Base-by-base conservation (phyloP, 1,140 invertebrate genomes). In the Pseudomyrmex cubaensis region DNA sequence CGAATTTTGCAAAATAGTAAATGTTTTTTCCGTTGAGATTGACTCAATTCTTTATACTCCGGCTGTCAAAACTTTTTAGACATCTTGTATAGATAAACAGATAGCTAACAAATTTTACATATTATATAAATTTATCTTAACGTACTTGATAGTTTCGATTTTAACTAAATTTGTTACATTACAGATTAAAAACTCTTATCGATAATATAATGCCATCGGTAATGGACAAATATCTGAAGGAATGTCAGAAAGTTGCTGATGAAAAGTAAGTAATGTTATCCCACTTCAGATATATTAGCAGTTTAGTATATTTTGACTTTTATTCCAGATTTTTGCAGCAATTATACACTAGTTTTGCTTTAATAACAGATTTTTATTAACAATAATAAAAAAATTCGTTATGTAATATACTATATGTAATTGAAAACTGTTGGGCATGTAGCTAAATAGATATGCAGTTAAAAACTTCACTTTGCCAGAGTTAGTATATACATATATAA, bases 141-240 rank as follows among this genome's bases (percentile, higher is more conserved):
- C 3, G 35, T 57, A 82, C 69, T 82, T 83, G 2, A 75, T 63
- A 74, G 2, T 63, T 63, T 2, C 3, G 9, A 20, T 13, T 75
- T 75, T 74, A 4, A 1, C 9, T 48, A 63, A 17, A 2, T 63
- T 63, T 63, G 5, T 74, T 48, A 25, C 56, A 50, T 90, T 91
- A 50, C 86, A 96, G 95, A 87, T 93, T 96, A 88, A 95, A 95
- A 92, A 80, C 85, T 86, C 94, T 95, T 69, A 95, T 97, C 35
- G 94, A 95, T 61, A 90, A 90, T 72, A 90, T 95, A 20, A 96
- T 96, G 96, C 95, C 96, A 69, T 88, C 92, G 7, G 89, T 96
- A 56, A 87, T 95, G 76, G 95, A 95, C 78, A 95, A 94, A 89
- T 95, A 96, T 90, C 94, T 95, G 54, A 94, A 94, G 54, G 96